A percentile compares a stretch with the other conserved stretches of the same genome.
Evolutionary conservation across 2,797 vertebrate species (phyloP).

Genomic region (Urophycis tenuis): DNA sequence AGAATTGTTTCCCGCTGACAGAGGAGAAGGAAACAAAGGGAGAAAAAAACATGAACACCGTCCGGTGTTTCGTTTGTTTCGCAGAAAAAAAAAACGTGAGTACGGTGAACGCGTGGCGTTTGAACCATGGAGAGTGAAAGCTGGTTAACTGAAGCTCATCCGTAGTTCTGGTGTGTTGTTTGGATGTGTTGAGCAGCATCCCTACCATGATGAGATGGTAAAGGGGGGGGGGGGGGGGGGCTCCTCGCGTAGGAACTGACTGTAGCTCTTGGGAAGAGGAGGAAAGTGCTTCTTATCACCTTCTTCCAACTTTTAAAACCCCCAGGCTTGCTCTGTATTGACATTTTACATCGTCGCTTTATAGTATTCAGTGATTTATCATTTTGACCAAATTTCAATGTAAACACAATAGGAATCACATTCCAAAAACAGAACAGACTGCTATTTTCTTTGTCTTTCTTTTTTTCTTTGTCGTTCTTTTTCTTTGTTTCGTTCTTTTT

Average conservation of each 20-base stretch:
- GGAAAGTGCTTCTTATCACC: conserved; percentile 1
- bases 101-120: not conserved
- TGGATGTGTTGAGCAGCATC: not conserved
- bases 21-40: not conserved
- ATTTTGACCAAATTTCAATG: not conserved
- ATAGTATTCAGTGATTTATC: not conserved
- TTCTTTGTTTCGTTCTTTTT: no score
- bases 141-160: not conserved
- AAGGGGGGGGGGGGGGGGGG: no score
- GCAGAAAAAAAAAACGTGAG: not conserved
- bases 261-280: not conserved
- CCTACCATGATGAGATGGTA: no score
- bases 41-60: not conserved
- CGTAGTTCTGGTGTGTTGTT: not conserved
- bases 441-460: no score
- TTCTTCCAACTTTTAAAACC: not conserved
- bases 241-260: no score
- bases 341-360: not conserved
- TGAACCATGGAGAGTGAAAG: not conserved
- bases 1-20: not conserved
- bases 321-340: not conserved
- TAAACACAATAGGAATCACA: no score
- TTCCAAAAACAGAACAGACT: no score
- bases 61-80: no score
- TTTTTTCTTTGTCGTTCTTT: no score